These are phyloP conservation scores for Neuroscelio doddi DNA, from an alignment of 2,888 invertebrate genomes.

Conservation along the genomic window DNA sequence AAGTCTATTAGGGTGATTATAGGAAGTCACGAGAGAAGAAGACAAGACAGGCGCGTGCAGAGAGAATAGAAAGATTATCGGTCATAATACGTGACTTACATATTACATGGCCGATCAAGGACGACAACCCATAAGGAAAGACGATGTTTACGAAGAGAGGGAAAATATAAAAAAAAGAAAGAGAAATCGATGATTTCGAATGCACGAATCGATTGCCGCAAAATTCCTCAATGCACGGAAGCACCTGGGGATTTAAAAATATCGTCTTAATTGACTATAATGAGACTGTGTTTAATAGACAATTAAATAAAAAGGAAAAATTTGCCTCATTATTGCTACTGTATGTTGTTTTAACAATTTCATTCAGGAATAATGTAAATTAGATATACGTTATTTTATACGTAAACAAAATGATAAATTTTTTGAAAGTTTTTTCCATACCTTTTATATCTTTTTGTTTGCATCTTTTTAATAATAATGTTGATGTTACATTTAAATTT, in stretches of 20 bases:
- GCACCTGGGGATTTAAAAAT: too few species aligned
- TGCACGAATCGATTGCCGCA: too few species aligned
- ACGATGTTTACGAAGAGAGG: too few species aligned
- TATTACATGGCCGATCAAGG: slow-evolving; percentile 49
- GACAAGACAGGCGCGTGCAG: slow-evolving; percentile 22
- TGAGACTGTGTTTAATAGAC: neutral
- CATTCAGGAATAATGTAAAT: too few species aligned
- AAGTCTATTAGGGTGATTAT: slow-evolving; percentile 34
- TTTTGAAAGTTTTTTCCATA: too few species aligned
- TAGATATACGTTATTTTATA: neutral
- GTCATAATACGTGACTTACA: slow-evolving; percentile 53
- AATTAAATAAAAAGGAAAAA: neutral
- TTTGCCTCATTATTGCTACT: too few species aligned
- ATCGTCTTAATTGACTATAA: slow-evolving; percentile 13
- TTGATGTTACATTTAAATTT: too few species aligned
- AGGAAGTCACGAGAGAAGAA: slow-evolving; percentile 30
- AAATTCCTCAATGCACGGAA: slow-evolving; percentile 9
- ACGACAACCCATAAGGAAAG: slow-evolving; percentile 18
- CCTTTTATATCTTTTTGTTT: too few species aligned
- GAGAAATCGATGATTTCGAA: slow-evolving; percentile 27
- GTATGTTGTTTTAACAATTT: neutral
- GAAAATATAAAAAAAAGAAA: slow-evolving; percentile 18
- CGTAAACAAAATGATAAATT: neutral
- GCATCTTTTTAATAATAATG: too few species aligned
- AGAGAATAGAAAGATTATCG: slow-evolving; percentile 36